Evolutionary conservation across 2,113 vertebrate species (phyloP).

Genomic region (Hypocryptadius cinnamomeus): DNA sequence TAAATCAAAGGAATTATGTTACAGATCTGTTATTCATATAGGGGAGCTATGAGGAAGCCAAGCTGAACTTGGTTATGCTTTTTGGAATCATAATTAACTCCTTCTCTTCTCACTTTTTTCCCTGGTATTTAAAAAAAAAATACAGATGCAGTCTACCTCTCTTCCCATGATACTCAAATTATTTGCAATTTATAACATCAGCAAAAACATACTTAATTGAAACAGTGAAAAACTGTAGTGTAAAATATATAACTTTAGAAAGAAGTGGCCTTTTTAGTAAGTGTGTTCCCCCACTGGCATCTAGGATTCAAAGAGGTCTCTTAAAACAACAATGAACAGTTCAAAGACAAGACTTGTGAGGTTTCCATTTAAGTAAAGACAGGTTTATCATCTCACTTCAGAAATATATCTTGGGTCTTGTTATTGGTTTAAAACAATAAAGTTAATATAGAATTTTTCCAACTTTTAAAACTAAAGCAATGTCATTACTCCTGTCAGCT

Average conservation of each 20-base stretch:
- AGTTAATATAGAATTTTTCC: neutral
- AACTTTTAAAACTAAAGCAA: neutral
- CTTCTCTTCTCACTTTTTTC: neutral
- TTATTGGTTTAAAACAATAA: neutral
- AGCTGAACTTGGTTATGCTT: neutral
- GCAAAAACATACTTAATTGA: neutral
- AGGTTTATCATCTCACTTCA: neutral
- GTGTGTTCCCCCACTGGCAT: neutral
- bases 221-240: neutral
- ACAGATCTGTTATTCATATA: neutral
- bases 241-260: neutral
- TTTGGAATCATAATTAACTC: neutral
- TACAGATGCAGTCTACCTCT: neutral
- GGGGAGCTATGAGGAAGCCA: neutral
- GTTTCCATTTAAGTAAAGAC: neutral
- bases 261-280: neutral
- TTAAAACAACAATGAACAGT: neutral
- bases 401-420: neutral
- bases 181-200: neutral
- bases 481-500: neutral
- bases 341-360: neutral
- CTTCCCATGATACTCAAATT: neutral
- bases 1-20: neutral
- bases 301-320: neutral
- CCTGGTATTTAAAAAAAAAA: neutral